Conservation (phyloP, 1,140 invertebrate species). For the Meloidogyne hapla region DNA sequence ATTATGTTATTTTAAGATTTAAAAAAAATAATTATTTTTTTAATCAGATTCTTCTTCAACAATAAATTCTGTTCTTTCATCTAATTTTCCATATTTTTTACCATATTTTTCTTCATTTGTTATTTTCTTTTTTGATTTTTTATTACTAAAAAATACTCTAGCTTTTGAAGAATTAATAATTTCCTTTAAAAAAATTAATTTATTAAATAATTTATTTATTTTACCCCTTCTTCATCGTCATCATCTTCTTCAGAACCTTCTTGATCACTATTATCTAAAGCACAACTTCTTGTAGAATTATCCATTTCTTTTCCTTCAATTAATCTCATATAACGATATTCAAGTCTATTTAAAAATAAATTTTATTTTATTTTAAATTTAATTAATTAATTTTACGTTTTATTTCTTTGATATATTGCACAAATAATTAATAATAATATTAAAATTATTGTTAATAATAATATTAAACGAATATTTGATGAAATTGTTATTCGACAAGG, state of each 20-base stretch:
- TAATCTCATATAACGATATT: slow-evolving; percentile 49
- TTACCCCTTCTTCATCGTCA: slow-evolving; percentile 30
- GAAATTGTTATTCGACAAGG: slow-evolving; percentile 37
- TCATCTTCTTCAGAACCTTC: slow-evolving; percentile 44
- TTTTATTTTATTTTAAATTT: not conserved
- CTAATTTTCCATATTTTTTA: slow-evolving; percentile 10
- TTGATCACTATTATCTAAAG: slow-evolving; percentile 37
- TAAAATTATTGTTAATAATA: slow-evolving; percentile 39
- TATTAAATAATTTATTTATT: not conserved
- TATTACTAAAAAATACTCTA: slow-evolving; percentile 8
- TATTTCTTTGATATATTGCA: slow-evolving; percentile 48
- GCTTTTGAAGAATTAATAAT: not conserved
- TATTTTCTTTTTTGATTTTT: not conserved
- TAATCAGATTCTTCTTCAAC: not conserved
- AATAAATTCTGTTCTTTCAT: not conserved
- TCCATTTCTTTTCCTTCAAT: slow-evolving; percentile 51
- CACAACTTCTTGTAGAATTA: slow-evolving; percentile 33
- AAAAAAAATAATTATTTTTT: not conserved
- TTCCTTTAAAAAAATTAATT: not conserved
- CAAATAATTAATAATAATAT: slow-evolving; percentile 42
- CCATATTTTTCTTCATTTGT: not conserved
- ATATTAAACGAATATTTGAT: slow-evolving; percentile 36
- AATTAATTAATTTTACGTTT: slow-evolving; percentile 34
- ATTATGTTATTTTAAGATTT: not conserved
- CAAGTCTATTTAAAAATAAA: slow-evolving; percentile 34